phyloP scores from a whole-genome alignment of 2,113 vertebrate species.

The Dipodomys spectabilis region DNA sequence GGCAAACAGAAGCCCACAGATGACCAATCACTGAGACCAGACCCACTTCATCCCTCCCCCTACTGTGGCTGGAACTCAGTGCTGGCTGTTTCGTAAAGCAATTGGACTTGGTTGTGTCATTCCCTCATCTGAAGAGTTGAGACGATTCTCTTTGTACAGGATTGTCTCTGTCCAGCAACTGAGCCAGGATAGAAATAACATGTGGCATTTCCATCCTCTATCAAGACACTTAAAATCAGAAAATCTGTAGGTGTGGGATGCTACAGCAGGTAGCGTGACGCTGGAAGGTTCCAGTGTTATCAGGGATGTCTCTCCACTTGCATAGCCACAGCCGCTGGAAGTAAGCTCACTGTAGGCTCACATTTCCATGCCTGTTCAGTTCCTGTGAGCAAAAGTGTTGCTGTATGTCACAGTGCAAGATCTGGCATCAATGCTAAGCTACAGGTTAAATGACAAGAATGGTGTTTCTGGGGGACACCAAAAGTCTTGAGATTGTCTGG shows the following conservation, averaged over 20 bases:
- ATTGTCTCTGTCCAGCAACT: neutral
- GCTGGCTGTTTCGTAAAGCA: neutral
- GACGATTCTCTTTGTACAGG: constrained; percentile 31
- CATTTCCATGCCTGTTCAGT: neutral
- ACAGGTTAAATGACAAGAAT: constrained; percentile 17
- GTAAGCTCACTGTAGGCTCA: neutral
- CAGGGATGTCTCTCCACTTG: neutral
- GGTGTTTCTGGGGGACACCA: neutral
- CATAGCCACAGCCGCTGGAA: neutral
- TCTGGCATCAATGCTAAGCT: constrained; percentile 38
- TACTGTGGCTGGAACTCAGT: neutral
- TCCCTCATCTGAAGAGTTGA: neutral
- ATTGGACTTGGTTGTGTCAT: neutral
- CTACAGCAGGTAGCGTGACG: neutral
- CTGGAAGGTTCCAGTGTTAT: neutral
- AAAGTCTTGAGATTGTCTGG: neutral
- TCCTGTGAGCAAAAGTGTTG: neutral
- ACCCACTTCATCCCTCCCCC: neutral
- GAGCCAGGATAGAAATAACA: neutral
- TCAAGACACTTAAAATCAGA: neutral
- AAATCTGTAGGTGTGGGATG: neutral
- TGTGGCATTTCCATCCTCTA: constrained; percentile 17
- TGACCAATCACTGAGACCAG: neutral
- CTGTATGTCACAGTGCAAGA: neutral
- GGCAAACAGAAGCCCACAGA: neutral